Base-by-base conservation (phyloP, 2,113 vertebrate genomes). In the Ceyx cyanopectus region DNA sequence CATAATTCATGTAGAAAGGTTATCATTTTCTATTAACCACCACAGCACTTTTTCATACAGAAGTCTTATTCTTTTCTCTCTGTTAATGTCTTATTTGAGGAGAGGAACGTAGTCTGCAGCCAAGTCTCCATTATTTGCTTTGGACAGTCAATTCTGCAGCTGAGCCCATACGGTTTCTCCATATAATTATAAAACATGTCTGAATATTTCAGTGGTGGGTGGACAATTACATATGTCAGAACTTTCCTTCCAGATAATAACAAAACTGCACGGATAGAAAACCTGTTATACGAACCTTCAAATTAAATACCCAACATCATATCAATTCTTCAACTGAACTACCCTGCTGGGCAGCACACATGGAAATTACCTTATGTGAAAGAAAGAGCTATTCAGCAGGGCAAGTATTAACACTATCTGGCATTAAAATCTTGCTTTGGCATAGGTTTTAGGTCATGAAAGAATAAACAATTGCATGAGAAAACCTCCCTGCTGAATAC, bases 151-250 rank as follows among this genome's bases (percentile, higher is more conserved):
- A 2, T 74, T 94, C 66, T 95, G 66, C 85, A 96, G 90, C 90
- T 97, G 81, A 96, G 84, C 61, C 81, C 91, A 86, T 81, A 85
- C 78, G 54, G 51, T 96, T 97, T 87, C 72, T 92, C 83, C 54
- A 95, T 63, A 85, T 77, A 94, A 96, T 90, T 89, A 92, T 50
- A 58, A 96, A 85, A 60, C 46, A 16, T 43, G 51, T 85, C 93
- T 92, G 85, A 97, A 72, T 91, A 56, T 78, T 81, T 74, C 58
- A 89, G 51, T 43, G 62, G 62, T 80, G 85, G 94, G 57, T 74
- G 86, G 91, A 94, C 88, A 96, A 96, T 95, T 96, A 96, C 76
- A 89, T n/a, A 89, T 73, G 77, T 95, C 81, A 95, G 93, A 95
- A 91, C 50, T 41, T 92, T 87, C 77, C 78, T 96, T 95, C 72